Base-by-base conservation (phyloP, 1,140 invertebrate genomes). In the Steinernema feltiae region DNA sequence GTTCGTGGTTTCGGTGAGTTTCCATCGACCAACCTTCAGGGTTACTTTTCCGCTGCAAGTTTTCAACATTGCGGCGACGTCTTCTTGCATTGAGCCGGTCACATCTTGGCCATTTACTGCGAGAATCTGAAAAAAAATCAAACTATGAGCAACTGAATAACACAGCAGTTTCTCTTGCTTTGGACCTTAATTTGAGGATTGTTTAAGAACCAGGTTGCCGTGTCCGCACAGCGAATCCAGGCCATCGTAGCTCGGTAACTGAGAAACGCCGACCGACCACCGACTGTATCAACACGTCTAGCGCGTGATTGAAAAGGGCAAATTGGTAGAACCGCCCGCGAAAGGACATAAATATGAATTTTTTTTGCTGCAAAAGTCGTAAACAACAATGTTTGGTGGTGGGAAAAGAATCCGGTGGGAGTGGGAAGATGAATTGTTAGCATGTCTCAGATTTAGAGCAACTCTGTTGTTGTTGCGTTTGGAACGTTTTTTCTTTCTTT, bases 101-200 rank as follows among this genome's bases (percentile, higher is more conserved):
- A 98, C 88, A 84, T 95, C 92, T 84, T 94, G 91, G 12, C 92
- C 93, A 87, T 97, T 94, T 0, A 98, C 92, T 30, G 93, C 89
- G 15, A 95, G 87, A 69, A 99, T 91, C 77, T 82, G 74, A 70
- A 70, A 48, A 70, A 77, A 78, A 69, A 74, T 7, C 35, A 41
- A 7, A 78, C 7, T 77, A 30, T 41, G 31, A 75, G 24, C 77
- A 12, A 63, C 24, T 63, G 12, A 7, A 27, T 27, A 41, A 41
- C 7, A 41, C 18, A 41, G 7, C 18, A 41, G 18, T 41, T 41
- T 41, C 35, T 41, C 35, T 41, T 7, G 35, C 35, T n/a, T n/a
- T n/a, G n/a, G n/a, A n/a, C n/a, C n/a, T n/a, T n/a, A n/a, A n/a
- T n/a, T n/a, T n/a, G n/a, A n/a, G n/a, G n/a, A n/a, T n/a, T n/a